Conservation (phyloP, 2,113 vertebrate genomes). For the Panthera tigris region DNA sequence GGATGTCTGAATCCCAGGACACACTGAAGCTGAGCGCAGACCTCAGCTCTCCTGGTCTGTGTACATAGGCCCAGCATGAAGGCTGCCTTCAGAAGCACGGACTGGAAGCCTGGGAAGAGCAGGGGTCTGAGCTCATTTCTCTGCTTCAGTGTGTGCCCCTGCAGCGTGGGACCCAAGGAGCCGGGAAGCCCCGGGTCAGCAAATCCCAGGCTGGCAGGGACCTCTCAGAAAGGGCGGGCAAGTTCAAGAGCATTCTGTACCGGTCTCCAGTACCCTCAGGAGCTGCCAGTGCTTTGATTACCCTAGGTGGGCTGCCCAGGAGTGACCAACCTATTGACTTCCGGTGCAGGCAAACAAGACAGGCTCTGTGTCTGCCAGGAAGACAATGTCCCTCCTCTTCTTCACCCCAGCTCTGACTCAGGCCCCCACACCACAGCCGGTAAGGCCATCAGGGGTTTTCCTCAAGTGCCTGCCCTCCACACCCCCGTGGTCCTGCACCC, state of each 20-base stretch:
- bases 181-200: neutral
- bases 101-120: too few relatives aligned
- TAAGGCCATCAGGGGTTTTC: neutral
- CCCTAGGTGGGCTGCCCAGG: neutral
- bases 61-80: neutral
- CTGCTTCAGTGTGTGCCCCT: accelerated
- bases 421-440: neutral
- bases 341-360: neutral
- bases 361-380: neutral
- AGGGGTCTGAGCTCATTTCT: neutral
- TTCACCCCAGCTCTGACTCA: neutral
- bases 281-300: neutral
- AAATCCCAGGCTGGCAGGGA: neutral
- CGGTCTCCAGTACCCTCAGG: neutral
- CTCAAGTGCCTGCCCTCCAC: neutral
- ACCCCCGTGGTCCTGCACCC: too few relatives aligned
- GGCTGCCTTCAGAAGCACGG: neutral
- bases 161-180: accelerated
- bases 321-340: neutral
- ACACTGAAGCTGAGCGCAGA: accelerated
- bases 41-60: accelerated
- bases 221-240: neutral
- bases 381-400: neutral
- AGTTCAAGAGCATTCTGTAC: neutral
- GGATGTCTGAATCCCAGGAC: neutral